Percentiles rank a stretch among this genome's conserved stretches.
These are phyloP conservation scores for Micromys minutus DNA, from an alignment of 2,113 vertebrate species.

Conservation along the genomic window DNA sequence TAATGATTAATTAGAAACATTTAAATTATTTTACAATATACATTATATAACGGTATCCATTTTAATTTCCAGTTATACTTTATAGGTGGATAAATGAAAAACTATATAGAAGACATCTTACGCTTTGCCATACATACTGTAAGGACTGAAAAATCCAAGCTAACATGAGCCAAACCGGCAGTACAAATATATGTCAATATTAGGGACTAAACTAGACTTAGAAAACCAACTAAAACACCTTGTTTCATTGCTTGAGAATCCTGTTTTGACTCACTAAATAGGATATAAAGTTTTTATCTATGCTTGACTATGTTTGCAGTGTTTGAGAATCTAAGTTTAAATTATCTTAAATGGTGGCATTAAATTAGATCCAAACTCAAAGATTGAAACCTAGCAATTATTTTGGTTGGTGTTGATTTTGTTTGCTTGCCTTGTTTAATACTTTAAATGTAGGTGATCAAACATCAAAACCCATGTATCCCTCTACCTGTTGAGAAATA, in stretches of 20 bases:
- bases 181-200: not conserved
- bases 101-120: not conserved
- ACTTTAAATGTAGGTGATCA: constrained; percentile 38
- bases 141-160: constrained; percentile 27
- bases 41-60: not conserved
- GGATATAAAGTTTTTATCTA: not conserved
- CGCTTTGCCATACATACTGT: not conserved
- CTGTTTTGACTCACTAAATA: constrained; percentile 17
- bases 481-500: constrained; percentile 13
- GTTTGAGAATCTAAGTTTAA: constrained; percentile 34
- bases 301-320: not conserved
- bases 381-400: constrained; percentile 35
- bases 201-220: constrained; percentile 35
- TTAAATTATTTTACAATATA: constrained; percentile 3
- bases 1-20: not conserved
- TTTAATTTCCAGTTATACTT: constrained; percentile 2
- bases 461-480: constrained; percentile 17
- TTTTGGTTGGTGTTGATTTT: not conserved
- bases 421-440: not conserved
- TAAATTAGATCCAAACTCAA: constrained; percentile 20
- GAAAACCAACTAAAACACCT: constrained; percentile 23
- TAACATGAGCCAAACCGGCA: constrained; percentile 29
- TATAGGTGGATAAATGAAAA: not conserved
- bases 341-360: constrained; percentile 30
- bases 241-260: constrained; percentile 33